phyloP scores from a whole-genome alignment of 2,797 vertebrate species.

The Hydrolagus colliei region DNA sequence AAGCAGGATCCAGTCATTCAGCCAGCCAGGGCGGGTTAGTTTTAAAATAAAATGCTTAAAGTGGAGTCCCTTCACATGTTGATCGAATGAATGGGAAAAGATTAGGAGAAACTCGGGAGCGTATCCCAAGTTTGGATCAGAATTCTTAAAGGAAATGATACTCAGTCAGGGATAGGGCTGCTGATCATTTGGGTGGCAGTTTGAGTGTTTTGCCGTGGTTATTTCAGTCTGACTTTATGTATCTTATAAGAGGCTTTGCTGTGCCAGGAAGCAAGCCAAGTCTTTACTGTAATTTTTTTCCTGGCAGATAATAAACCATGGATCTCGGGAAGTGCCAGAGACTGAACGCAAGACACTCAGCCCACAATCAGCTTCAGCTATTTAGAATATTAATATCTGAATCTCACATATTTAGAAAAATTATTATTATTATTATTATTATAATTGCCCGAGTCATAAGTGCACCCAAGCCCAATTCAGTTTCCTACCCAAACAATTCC shows the following conservation, averaged over 20 bases:
- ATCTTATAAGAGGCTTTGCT: not conserved
- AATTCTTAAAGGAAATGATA: not conserved
- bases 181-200: not conserved
- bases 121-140: not conserved
- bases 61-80: not conserved
- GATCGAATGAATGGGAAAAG: not conserved
- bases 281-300: not conserved
- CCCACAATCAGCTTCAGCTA: too few relatives aligned
- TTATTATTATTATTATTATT: too few relatives aligned
- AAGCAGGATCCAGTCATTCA: slow-evolving; percentile 33
- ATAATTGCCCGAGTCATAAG: too few relatives aligned
- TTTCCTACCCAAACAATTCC: too few relatives aligned
- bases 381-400: too few relatives aligned
- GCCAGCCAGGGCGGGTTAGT: not conserved
- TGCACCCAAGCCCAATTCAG: too few relatives aligned
- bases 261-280: not conserved
- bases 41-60: not conserved
- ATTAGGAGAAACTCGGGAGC: not conserved
- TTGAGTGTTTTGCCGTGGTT: not conserved
- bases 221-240: not conserved
- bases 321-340: too few relatives aligned
- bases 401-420: too few relatives aligned
- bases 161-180: not conserved
- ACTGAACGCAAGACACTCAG: too few relatives aligned
- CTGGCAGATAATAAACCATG: too few relatives aligned